Conservation (phyloP, 2,888 invertebrate genomes). For the Pollenia angustigena region DNA sequence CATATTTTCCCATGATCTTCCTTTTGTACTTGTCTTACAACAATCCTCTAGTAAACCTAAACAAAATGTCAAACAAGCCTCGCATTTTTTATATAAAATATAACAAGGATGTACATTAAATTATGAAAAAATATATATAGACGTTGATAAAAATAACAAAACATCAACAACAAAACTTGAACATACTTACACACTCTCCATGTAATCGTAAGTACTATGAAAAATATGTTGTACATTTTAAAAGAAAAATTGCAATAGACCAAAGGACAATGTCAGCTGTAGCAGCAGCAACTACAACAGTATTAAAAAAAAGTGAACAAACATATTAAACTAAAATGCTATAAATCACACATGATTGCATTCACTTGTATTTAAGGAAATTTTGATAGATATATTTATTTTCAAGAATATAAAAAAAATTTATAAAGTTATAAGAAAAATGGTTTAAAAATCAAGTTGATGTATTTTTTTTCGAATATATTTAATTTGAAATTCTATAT, state of each 20-base stretch:
- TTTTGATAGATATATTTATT: conserved; percentile 46
- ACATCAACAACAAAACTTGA: background rate
- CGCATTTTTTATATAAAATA: too few relatives aligned
- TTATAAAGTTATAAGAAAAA: background rate
- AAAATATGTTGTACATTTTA: conserved; percentile 43
- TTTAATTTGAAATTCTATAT: conserved; percentile 3
- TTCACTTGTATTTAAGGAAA: conserved; percentile 38
- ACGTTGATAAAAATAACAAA: conserved; percentile 7
- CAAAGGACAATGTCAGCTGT: background rate
- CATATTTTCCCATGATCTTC: too few relatives aligned
- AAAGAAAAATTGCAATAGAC: conserved; percentile 39
- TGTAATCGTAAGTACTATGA: conserved; percentile 26
- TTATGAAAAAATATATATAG: background rate
- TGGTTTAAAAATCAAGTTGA: conserved; percentile 14
- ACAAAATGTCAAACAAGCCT: too few relatives aligned
- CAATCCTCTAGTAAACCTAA: too few relatives aligned
- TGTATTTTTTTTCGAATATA: background rate
- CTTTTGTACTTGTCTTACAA: too few relatives aligned
- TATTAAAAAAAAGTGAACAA: conserved; percentile 4
- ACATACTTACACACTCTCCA: background rate
- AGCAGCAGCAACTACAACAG: background rate
- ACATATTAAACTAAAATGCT: conserved; percentile 30
- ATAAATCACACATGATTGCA: conserved; percentile 64
- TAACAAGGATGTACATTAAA: background rate
- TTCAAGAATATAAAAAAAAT: conserved; percentile 24